Evolutionary conservation across 2,888 invertebrate species (phyloP).

Genomic region (Mythimna pallens): DNA sequence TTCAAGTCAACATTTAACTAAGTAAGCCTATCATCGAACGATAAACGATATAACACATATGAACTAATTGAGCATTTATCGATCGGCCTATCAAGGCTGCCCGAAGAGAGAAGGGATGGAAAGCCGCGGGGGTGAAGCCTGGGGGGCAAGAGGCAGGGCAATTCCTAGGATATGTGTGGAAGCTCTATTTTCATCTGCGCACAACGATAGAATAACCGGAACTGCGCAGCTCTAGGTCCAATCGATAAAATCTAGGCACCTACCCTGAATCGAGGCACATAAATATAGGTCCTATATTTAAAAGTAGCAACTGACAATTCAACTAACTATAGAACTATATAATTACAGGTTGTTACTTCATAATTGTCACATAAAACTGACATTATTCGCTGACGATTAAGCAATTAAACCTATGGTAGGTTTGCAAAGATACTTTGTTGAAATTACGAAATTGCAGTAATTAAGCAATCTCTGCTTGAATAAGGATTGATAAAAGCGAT

Average conservation of each 20-base stretch:
- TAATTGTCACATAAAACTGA: slow-evolving; percentile 47
- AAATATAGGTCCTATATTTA: slow-evolving; percentile 1
- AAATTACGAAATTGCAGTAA: slow-evolving; percentile 53
- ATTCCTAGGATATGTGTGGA: slow-evolving; percentile 61
- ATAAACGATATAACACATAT: slow-evolving; percentile 14
- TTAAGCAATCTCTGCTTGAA: slow-evolving; percentile 50
- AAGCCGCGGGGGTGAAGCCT: slow-evolving; percentile 3
- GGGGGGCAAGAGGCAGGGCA: slow-evolving; percentile 26
- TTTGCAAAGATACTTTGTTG: slow-evolving; percentile 41
- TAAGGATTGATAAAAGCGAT: slow-evolving; percentile 45
- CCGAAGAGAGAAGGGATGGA: slow-evolving; percentile 8
- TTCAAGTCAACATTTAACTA: not conserved
- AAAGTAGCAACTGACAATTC: not conserved
- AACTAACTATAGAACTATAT: slow-evolving; percentile 1
- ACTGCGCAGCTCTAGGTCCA: slow-evolving; percentile 61
- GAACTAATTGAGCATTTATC: slow-evolving; percentile 32
- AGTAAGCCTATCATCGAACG: not conserved
- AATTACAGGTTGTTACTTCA: slow-evolving; percentile 39
- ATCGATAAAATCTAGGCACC: slow-evolving; percentile 58
- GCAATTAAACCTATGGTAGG: slow-evolving; percentile 43
- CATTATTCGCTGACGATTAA: slow-evolving; percentile 52
- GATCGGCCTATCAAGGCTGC: slow-evolving; percentile 14
- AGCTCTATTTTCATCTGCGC: slow-evolving; percentile 58
- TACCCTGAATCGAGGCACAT: slow-evolving; percentile 13
- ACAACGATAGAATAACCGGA: slow-evolving; percentile 44